Conservation (phyloP, 2,888 invertebrate species). For the Yponomeuta malinellus region DNA sequence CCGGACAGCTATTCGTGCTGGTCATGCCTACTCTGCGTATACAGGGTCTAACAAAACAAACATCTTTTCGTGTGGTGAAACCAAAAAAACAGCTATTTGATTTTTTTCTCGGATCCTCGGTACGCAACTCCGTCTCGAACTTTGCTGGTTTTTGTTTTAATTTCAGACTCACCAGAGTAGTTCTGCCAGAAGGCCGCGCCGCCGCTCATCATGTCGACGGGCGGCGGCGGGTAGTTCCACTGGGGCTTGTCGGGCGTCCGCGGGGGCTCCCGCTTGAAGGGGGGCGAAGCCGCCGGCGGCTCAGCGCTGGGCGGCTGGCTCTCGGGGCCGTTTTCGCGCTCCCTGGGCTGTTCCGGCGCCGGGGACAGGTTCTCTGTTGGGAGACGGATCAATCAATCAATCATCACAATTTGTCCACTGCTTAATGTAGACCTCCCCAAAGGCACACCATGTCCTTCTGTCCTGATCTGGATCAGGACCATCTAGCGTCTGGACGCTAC, state of each 20-base stretch:
- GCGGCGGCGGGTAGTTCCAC: conserved; percentile 72
- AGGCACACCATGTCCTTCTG: too few relatives aligned
- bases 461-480: too few relatives aligned
- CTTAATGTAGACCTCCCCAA: background rate
- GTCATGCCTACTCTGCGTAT: too few relatives aligned
- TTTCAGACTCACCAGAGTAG: conserved; percentile 83
- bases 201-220: conserved; percentile 86
- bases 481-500: too few relatives aligned
- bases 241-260: conserved; percentile 71
- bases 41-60: too few relatives aligned
- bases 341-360: conserved; percentile 49
- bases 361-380: conserved; percentile 56
- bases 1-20: too few relatives aligned
- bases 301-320: conserved; percentile 67
- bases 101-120: too few relatives aligned
- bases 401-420: background rate
- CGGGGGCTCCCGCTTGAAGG: conserved; percentile 63
- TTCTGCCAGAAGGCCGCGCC: conserved; percentile 94
- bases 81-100: too few relatives aligned
- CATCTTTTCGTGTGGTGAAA: too few relatives aligned
- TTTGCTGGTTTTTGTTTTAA: background rate
- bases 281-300: conserved; percentile 62
- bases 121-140: too few relatives aligned
- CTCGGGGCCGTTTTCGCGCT: conserved; percentile 65
- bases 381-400: conserved; percentile 28